Evolutionary conservation across 92 coral and sea anemone genomes (phyloP).

Genomic region (Siderastrea radians): DNA sequence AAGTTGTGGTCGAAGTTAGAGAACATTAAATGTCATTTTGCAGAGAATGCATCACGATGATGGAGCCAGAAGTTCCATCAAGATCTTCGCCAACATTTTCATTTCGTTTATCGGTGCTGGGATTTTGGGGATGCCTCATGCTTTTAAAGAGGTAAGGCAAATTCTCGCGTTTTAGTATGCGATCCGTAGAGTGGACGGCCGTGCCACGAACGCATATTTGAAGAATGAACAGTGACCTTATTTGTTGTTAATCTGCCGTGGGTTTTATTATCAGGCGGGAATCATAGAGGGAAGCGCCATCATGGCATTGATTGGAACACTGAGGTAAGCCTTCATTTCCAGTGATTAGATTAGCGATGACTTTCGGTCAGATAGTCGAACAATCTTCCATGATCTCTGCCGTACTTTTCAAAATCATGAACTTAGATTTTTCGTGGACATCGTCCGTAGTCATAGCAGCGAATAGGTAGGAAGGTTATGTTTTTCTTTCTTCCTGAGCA

Average conservation of each 20-base stretch:
- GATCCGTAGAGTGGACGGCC: background rate
- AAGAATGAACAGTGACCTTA: background rate
- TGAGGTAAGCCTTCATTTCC: conserved; percentile 72
- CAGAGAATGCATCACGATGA: conserved; percentile 76
- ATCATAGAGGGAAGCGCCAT: conserved; percentile 90
- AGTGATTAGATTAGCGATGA: background rate
- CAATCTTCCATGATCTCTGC: background rate
- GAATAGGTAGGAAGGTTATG: background rate
- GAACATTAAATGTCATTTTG: conserved; percentile 28
- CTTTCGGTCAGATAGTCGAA: background rate
- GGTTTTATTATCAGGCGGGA: conserved; percentile 82
- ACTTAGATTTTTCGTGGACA: conserved; percentile 7
- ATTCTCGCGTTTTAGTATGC: conserved; percentile 1
- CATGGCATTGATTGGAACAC: conserved; percentile 86
- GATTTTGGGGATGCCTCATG: conserved; percentile 97
- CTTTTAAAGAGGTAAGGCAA: conserved; percentile 91
- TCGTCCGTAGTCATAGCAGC: conserved; percentile 38
- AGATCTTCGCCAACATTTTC: conserved; percentile 96
- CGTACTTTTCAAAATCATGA: too few relatives aligned
- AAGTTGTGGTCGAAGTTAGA: background rate
- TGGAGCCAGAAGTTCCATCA: conserved; percentile 94
- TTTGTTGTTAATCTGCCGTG: background rate
- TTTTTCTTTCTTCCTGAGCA: background rate
- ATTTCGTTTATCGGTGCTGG: conserved; percentile 99
- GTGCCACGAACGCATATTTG: conserved; percentile 54